These are phyloP conservation scores for Heteromyza rotundicornis DNA, from an alignment of 2,888 invertebrate genomes.

Conservation along the genomic window DNA sequence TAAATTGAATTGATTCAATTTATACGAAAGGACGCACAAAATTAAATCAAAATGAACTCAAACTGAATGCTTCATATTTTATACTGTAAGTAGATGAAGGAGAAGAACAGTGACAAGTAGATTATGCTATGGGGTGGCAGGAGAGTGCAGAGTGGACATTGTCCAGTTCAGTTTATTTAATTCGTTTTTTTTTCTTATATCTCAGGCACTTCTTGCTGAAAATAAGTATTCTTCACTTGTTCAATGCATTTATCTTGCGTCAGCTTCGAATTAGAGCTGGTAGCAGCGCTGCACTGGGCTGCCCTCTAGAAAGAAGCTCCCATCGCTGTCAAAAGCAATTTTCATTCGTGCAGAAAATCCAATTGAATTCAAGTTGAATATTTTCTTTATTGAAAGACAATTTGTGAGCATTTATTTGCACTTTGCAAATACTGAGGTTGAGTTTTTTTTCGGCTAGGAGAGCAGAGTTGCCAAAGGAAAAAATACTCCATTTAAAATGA, in stretches of 20 bases:
- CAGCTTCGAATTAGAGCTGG: no score
- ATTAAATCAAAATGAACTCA: conserved; percentile 39
- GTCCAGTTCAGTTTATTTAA: conserved; percentile 7
- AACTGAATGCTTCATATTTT: neutral
- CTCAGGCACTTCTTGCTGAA: neutral
- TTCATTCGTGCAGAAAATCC: conserved; percentile 12
- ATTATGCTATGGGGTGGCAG: neutral
- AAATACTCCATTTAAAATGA: neutral
- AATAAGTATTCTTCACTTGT: conserved; percentile 13
- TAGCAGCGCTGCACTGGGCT: no score
- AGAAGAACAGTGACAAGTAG: conserved; percentile 13
- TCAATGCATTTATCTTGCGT: no score
- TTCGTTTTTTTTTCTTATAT: conserved; percentile 11
- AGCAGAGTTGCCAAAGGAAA: neutral
- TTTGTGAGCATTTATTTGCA: conserved; percentile 26
- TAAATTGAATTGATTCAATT: conserved; percentile 41
- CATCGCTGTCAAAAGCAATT: conserved; percentile 18
- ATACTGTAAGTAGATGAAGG: neutral
- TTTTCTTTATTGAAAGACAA: conserved; percentile 18
- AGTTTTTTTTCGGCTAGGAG: neutral
- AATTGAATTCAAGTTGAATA: conserved; percentile 15
- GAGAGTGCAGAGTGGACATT: neutral
- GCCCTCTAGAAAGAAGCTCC: no score
- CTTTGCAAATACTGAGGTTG: conserved; percentile 12
- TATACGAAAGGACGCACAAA: conserved; percentile 35